phyloP scores from a whole-genome alignment of 2,888 invertebrate species.

The Troides aeacus region DNA sequence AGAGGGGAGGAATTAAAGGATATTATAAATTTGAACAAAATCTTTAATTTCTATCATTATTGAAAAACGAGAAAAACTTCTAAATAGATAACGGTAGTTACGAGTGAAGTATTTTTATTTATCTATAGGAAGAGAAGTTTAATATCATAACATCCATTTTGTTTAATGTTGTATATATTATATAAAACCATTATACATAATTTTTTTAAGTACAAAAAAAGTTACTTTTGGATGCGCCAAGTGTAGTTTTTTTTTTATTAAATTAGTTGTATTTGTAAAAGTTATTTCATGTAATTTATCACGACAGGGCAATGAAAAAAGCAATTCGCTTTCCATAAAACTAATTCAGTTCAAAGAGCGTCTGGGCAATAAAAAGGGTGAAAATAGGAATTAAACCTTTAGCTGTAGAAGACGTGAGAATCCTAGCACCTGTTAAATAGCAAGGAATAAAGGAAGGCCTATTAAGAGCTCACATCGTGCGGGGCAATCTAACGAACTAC shows the following conservation, averaged over 20 bases:
- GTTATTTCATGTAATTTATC: conserved; percentile 76
- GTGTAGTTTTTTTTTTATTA: background rate
- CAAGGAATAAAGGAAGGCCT: conserved; percentile 69
- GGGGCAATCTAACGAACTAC: conserved; percentile 62
- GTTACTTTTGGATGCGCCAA: background rate
- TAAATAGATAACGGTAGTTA: background rate
- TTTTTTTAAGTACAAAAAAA: background rate
- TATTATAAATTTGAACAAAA: background rate
- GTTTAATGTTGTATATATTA: no score
- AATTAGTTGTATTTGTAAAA: conserved; percentile 37
- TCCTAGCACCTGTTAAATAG: conserved; percentile 66
- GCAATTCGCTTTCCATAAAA: conserved; percentile 78
- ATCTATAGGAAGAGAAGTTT: no score
- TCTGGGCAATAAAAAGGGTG: conserved; percentile 78
- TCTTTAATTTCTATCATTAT: background rate
- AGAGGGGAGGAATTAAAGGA: background rate
- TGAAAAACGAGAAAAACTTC: background rate
- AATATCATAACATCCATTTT: no score
- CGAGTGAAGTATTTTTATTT: no score
- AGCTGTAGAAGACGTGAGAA: conserved; percentile 70
- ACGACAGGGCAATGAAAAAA: conserved; percentile 78
- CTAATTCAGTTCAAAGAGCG: conserved; percentile 80
- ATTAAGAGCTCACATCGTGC: conserved; percentile 68
- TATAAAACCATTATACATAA: no score
- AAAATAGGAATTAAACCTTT: conserved; percentile 76